phyloP scores from a whole-genome alignment of 2,113 vertebrate species.

The Cyphomyrus discorhynchus region DNA sequence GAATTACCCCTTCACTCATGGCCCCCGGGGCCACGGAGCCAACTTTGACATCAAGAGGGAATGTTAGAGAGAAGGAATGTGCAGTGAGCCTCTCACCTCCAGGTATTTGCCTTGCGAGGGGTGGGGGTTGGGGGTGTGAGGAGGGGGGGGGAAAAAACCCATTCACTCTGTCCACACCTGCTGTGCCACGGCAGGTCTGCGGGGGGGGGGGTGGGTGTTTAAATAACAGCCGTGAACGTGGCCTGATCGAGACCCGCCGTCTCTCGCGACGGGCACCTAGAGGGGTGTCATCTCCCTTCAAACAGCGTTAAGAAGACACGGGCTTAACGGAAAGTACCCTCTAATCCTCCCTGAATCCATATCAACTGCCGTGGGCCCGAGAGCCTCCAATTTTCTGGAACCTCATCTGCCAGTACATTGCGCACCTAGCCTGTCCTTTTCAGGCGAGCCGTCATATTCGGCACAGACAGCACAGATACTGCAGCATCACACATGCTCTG shows the following conservation, averaged over 20 bases:
- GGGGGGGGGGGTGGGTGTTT: constrained; percentile 17
- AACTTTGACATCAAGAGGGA: constrained; percentile 83
- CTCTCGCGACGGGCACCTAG: neutral
- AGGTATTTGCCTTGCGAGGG: constrained; percentile 84
- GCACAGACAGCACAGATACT: neutral
- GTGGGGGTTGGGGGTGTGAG: constrained; percentile 47
- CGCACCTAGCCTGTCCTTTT: neutral
- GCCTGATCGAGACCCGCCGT: constrained; percentile 18
- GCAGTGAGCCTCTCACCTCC: constrained; percentile 80
- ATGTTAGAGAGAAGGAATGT: constrained; percentile 92
- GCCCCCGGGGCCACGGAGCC: constrained; percentile 82
- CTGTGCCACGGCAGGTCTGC: constrained; percentile 57
- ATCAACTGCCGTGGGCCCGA: constrained; percentile 12
- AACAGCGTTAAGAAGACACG: neutral
- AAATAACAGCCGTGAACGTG: constrained; percentile 48
- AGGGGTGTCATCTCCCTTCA: constrained; percentile 23
- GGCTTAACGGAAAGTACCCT: constrained; percentile 9
- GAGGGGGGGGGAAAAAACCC: constrained; percentile 27
- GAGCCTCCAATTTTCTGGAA: neutral
- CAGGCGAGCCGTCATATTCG: neutral
- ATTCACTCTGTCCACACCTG: constrained; percentile 39
- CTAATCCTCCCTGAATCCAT: constrained; percentile 20
- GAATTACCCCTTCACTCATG: constrained; percentile 78
- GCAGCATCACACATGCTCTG: neutral
- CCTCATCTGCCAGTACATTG: neutral